phyloP scores from a whole-genome alignment of 2,888 invertebrate species.

The Sarcophaga caerulescens region DNA sequence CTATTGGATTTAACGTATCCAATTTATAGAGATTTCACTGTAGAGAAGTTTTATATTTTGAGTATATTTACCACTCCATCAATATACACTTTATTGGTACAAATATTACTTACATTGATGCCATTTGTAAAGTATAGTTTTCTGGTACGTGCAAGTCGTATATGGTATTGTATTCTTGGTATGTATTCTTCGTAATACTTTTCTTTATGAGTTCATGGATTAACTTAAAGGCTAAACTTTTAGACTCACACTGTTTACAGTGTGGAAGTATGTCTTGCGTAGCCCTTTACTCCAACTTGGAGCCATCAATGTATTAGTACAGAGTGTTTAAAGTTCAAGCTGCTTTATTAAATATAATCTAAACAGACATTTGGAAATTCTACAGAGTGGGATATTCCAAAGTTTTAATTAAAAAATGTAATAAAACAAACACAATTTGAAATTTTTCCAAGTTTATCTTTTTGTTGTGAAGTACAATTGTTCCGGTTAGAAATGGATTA shows the following conservation, averaged over 20 bases:
- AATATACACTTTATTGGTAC: neutral
- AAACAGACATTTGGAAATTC: too few relatives aligned
- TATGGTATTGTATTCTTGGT: neutral
- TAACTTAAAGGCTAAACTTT: slow-evolving; percentile 38
- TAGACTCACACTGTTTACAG: neutral
- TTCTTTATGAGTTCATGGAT: slow-evolving; percentile 31
- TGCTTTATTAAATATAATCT: too few relatives aligned
- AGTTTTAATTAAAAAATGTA: too few relatives aligned
- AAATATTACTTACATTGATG: slow-evolving; percentile 20
- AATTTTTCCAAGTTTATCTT: too few relatives aligned
- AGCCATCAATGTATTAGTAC: too few relatives aligned
- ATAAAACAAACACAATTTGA: too few relatives aligned
- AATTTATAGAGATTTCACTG: neutral
- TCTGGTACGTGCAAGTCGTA: slow-evolving; percentile 43
- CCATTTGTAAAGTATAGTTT: slow-evolving; percentile 49
- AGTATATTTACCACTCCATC: neutral
- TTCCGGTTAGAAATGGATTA: too few relatives aligned
- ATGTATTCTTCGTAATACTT: neutral
- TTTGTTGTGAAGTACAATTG: too few relatives aligned
- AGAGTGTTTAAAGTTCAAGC: too few relatives aligned
- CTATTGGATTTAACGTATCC: neutral
- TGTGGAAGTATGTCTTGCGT: neutral
- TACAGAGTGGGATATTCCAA: too few relatives aligned
- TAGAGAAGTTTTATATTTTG: neutral
- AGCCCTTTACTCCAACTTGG: neutral